phyloP scores from a whole-genome alignment of 2,113 vertebrate species.

The human region GRCh38 chr20:20995001-20995500 shows the following conservation, averaged over 20 bases:
- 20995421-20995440: no score
- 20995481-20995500: no score
- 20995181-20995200: not conserved
- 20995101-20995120: not conserved
- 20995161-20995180: not conserved
- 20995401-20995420: no score
- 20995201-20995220: not conserved
- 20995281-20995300: no score
- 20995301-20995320: no score
- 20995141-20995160: not conserved
- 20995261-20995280: not conserved
- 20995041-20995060: not conserved
- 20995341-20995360: no score
- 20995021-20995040: not conserved
- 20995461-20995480: no score
- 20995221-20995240: not conserved
- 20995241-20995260: not conserved
- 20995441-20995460: no score
- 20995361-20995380: no score
- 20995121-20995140: not conserved
- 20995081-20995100: not conserved
- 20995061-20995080: not conserved
- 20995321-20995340: no score
- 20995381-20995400: no score
- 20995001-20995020: not conserved